phyloP scores from a whole-genome alignment of 2,888 invertebrate genomes.

The Caenorhabditis sp. region DNA sequence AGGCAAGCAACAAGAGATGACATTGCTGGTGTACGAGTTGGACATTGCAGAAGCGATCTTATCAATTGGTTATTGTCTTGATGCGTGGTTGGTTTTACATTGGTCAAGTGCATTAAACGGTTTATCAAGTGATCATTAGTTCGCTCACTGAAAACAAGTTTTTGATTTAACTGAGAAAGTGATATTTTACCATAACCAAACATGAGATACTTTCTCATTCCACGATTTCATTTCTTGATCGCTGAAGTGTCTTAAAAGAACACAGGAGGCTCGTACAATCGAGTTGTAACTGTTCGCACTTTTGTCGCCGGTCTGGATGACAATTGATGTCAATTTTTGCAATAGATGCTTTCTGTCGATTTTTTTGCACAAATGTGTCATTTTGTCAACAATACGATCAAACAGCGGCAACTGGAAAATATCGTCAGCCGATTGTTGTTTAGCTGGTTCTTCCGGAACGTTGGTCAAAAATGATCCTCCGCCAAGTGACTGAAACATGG shows the following conservation, averaged over 20 bases:
- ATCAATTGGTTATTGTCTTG: slow-evolving; percentile 22
- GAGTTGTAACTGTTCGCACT: slow-evolving; percentile 36
- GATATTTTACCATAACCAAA: slow-evolving; percentile 8
- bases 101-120: slow-evolving; percentile 16
- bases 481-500: slow-evolving; percentile 21
- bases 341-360: slow-evolving; percentile 15
- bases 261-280: slow-evolving; percentile 38
- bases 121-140: slow-evolving; percentile 11
- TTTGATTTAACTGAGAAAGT: not conserved
- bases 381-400: slow-evolving; percentile 25
- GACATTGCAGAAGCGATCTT: slow-evolving; percentile 24
- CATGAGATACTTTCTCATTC: slow-evolving; percentile 4
- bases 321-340: slow-evolving; percentile 6
- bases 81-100: slow-evolving; percentile 11
- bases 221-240: slow-evolving; percentile 23
- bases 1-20: slow-evolving; percentile 29
- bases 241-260: slow-evolving; percentile 36
- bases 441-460: slow-evolving; percentile 13
- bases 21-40: slow-evolving; percentile 24
- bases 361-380: slow-evolving; percentile 18
- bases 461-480: slow-evolving; percentile 17
- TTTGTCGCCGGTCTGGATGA: slow-evolving; percentile 25
- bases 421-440: slow-evolving; percentile 8
- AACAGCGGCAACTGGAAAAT: slow-evolving; percentile 25
- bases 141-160: slow-evolving; percentile 8